These are phyloP conservation scores for Dendrolimus punctatus DNA, from an alignment of 1,140 invertebrate genomes.

Conservation along the genomic window DNA sequence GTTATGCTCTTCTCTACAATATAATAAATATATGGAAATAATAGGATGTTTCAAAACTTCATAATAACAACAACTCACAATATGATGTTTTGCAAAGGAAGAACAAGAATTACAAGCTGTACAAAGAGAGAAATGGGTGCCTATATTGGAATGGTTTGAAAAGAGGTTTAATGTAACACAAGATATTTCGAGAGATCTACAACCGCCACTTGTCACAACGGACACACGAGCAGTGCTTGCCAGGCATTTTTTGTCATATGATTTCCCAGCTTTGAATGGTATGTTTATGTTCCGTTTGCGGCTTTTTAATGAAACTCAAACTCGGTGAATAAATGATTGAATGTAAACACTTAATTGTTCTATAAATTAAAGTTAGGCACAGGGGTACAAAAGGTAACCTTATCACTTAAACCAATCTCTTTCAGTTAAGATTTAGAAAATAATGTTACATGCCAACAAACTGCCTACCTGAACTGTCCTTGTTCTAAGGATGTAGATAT, in stretches of 20 bases:
- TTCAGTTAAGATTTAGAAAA: too few species aligned
- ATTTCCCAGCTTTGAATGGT: slow-evolving; percentile 86
- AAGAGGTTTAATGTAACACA: slow-evolving; percentile 83
- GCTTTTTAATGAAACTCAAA: too few species aligned
- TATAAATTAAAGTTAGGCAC: too few species aligned
- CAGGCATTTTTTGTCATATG: slow-evolving; percentile 84
- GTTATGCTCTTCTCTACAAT: background rate
- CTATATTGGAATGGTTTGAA: slow-evolving; percentile 91
- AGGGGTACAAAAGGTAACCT: too few species aligned
- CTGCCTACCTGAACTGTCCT: too few species aligned
- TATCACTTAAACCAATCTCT: too few species aligned
- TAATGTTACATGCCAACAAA: too few species aligned
- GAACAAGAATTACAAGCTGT: slow-evolving; percentile 81
- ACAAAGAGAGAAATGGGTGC: slow-evolving; percentile 90
- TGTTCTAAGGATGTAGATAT: too few species aligned
- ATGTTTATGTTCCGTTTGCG: slow-evolving; percentile 16
- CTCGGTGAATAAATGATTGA: too few species aligned
- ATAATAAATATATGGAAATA: slow-evolving; percentile 7
- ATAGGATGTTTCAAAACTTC: too few species aligned
- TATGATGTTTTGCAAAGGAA: slow-evolving; percentile 64
- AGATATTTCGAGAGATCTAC: slow-evolving; percentile 79
- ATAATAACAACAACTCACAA: too few species aligned
- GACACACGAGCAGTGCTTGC: slow-evolving; percentile 79
- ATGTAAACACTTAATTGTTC: too few species aligned
- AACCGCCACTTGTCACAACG: slow-evolving; percentile 75